A percentile compares a stretch with the other conserved stretches of the same genome.
Conservation (phyloP, 1,140 invertebrate genomes). For the Agrypnia vestita region DNA sequence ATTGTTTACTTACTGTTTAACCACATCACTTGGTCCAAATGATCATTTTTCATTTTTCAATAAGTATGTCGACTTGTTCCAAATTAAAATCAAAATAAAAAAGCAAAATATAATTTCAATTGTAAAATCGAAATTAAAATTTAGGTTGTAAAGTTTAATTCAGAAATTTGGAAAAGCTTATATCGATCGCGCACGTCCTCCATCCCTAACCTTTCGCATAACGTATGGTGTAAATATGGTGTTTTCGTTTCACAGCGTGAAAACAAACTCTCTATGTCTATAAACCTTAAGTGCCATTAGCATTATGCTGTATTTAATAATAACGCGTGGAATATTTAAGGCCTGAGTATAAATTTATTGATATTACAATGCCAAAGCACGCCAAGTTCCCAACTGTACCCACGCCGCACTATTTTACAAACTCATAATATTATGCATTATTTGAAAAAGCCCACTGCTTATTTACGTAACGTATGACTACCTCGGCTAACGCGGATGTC, state of each 20-base stretch:
- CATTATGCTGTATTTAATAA: constrained; percentile 37
- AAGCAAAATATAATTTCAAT: no score
- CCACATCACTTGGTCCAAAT: no score
- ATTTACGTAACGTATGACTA: background rate
- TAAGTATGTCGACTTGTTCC: no score
- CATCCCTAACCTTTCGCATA: no score
- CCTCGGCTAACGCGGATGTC: constrained; percentile 3
- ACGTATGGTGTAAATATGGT: background rate
- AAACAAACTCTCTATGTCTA: constrained; percentile 18
- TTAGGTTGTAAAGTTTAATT: no score
- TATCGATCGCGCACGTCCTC: no score
- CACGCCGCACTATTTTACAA: background rate
- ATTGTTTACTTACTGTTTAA: no score
- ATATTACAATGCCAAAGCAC: constrained; percentile 39
- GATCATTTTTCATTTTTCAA: no score
- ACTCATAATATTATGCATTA: constrained; percentile 6
- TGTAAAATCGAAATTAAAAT: no score
- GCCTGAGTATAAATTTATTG: constrained; percentile 32
- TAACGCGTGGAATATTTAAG: constrained; percentile 35
- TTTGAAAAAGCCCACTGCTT: constrained; percentile 24
- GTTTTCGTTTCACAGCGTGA: background rate
- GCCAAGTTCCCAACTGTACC: background rate
- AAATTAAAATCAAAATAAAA: no score
- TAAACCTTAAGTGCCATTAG: constrained; percentile 21
- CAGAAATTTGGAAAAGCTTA: no score